Evolutionary conservation across 2,888 invertebrate species (phyloP), one percentile per base, ranked within the genome.

Genomic region (Conus canariensis): DNA sequence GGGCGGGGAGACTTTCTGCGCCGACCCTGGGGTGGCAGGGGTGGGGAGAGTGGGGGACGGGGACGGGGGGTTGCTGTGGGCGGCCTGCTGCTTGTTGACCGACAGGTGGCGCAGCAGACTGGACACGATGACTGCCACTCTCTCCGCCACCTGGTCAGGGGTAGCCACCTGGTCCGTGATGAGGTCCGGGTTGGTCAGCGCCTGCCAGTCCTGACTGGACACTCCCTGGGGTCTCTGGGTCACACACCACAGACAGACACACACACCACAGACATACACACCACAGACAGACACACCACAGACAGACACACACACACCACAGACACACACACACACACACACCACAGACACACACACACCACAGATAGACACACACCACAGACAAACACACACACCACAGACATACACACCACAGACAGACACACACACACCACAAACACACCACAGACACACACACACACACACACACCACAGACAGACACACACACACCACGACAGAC

Each of bases 181-280:
- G 12, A 93, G 92, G 14, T 92, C 90, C 64, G 86, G 91, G 45
- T 93, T 90, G 25, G 91, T 92, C 25, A 95, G 91, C 8, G 93
- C 90, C 25, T 93, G 90, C 95, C 95, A 95, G 77, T 95, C 94
- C 30, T 90, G 82, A 77, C 92, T 93, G 25, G 92, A 92, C 16
- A 95, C 94, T 45, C 94, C 94, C n/a, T 94, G 93, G 67, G 95
- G 95, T 10, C 93, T 90, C 93, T 95, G 90, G 58, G 22, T 22
- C 88, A 30, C 0, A 90, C 25, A 45, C 74, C 45, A 14, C 77
- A 77, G 16, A 77, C 45, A 45, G 45, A 45, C 45, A 45, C 3
- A 77, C 77, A 77, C 77, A 1, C 22, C 77, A 77, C n/a, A 30
- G 19, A 30, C 77, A 22, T 0, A n/a, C 77, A 77, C n/a, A 77